Evolutionary conservation across 2,888 invertebrate genomes (phyloP).

Genomic region (Galerucella nymphaeae): DNA sequence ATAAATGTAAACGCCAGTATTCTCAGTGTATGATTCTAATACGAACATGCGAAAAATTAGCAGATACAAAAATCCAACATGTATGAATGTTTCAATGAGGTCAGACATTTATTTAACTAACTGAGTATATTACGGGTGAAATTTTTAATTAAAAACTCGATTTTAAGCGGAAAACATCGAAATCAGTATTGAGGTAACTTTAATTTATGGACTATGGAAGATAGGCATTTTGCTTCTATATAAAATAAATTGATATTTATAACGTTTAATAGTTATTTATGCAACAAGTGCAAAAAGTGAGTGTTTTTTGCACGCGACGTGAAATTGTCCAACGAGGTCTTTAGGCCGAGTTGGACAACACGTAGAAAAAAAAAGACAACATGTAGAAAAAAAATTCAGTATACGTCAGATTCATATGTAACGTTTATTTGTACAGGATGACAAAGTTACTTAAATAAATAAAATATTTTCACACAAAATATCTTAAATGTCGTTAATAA

Average conservation of each 20-base stretch:
- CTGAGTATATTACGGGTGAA: constrained; percentile 5
- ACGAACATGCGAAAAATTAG: constrained; percentile 12
- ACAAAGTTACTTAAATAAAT: background rate
- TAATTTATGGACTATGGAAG: background rate
- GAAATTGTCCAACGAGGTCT: no score
- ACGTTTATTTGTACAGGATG: background rate
- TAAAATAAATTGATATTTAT: constrained; percentile 19
- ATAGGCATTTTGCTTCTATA: constrained; percentile 24
- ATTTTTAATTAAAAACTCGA: constrained; percentile 30
- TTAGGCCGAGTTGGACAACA: no score
- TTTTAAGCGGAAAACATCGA: constrained; percentile 28
- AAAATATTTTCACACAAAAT: background rate
- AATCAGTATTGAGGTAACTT: constrained; percentile 21
- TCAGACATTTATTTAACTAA: constrained; percentile 31
- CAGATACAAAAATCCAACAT: constrained; percentile 23
- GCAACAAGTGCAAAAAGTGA: no score
- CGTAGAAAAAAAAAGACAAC: no score
- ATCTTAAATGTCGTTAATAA: no score
- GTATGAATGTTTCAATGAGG: constrained; percentile 29
- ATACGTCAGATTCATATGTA: background rate
- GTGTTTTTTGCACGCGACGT: no score
- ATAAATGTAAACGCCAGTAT: background rate
- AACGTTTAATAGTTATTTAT: no score
- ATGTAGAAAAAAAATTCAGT: background rate
- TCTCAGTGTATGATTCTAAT: background rate